Evolutionary conservation across 2,797 vertebrate genomes (phyloP).

Genomic region (Enteromius treurensis): DNA sequence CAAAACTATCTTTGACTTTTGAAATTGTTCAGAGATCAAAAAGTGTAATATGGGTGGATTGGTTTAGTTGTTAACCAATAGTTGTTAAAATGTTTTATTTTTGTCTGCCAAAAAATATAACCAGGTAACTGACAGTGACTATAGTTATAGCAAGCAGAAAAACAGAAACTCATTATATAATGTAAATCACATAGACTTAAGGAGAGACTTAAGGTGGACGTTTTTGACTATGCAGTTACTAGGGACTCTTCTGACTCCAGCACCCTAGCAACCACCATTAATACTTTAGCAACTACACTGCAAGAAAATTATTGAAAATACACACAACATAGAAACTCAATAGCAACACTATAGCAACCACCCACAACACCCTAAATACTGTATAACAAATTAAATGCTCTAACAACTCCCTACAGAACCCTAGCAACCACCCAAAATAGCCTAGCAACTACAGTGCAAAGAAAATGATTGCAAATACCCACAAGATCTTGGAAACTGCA

Average conservation of each 20-base stretch:
- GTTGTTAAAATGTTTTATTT: not conserved
- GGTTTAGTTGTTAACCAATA: not conserved
- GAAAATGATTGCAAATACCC: too few species aligned
- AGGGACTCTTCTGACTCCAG: not conserved
- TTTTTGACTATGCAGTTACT: too few species aligned
- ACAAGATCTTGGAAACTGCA: too few species aligned
- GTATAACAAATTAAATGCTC: not conserved
- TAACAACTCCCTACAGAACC: not conserved
- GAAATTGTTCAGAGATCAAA: not conserved
- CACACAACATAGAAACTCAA: not conserved
- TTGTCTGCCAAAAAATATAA: not conserved
- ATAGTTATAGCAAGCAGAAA: not conserved
- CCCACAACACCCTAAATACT: not conserved
- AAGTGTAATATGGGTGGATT: not conserved
- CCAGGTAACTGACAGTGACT: not conserved
- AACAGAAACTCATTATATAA: not conserved
- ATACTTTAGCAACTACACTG: not conserved
- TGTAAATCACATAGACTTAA: not conserved
- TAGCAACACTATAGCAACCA: not conserved
- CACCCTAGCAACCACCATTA: not conserved
- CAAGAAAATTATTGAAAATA: not conserved
- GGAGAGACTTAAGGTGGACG: too few species aligned
- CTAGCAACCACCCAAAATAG: not conserved
- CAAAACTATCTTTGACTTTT: not conserved
- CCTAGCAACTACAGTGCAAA: not conserved